Evolutionary conservation across 2,113 vertebrate genomes (phyloP), one percentile per base, ranked within the genome.

Genomic region (Caretta caretta): DNA sequence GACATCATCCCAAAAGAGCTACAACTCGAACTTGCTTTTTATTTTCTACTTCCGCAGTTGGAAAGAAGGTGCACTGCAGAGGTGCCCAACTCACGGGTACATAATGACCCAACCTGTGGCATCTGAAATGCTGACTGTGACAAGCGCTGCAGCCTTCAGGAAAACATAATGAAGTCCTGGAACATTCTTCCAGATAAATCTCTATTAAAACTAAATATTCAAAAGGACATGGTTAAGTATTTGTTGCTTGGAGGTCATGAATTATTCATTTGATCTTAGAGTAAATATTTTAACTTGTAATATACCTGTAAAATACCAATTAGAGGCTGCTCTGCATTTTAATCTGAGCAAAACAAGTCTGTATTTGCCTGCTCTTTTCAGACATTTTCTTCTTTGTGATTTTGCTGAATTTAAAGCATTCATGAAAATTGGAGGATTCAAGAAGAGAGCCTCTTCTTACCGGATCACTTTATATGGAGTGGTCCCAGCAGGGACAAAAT

Each of bases 261-360:
- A 51, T 87, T 88, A 27, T 91, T 88, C 82, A 72, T 85, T 96
- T 86, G 92, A 83, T 80, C 35, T 17, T 82, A 27, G 19, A 83
- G 88, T 91, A 93, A 84, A 27, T 83, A 93, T 38, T 8, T 91
- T 76, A 86, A 90, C 48, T 35, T 88, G 84, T 81, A 80, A 38
- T 5, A 2, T 84, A 84, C 86, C 88, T 80, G 86, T 69, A 13
- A 42, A 86, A 75, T 0, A 0, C 31, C 79, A 29, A 11, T 9
- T 35, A 0, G 2, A 91, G 31, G 87, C 53, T 69, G n/a, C 9
- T 79, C 42, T 84, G 42, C 59, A 80, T n/a, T 82, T 19, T 75
- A 56, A 76, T 38, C 22, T 35, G 93, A 82, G 78, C 10, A 80
- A 87, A 94, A 93, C 75, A 62, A 87, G 27, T 22, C 76, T 82